Conservation (phyloP, 2,113 vertebrate species). For the Chamaea fasciata region DNA sequence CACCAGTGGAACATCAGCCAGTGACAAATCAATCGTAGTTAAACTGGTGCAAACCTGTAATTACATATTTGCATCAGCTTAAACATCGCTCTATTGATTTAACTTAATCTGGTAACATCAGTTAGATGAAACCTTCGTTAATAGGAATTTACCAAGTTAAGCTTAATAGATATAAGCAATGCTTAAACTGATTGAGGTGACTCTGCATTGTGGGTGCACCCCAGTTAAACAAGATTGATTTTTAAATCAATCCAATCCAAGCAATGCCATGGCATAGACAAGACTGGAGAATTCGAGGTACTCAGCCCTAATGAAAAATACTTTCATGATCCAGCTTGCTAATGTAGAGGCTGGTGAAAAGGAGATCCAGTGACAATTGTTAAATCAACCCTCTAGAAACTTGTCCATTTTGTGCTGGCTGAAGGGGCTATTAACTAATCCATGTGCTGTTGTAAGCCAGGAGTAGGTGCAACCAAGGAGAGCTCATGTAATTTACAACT, state of each 20-base stretch:
- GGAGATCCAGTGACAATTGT: background rate
- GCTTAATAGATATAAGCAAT: slow-evolving; percentile 6
- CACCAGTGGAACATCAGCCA: background rate
- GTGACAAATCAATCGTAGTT: slow-evolving; percentile 24
- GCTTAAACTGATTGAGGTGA: slow-evolving; percentile 5
- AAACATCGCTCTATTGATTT: background rate
- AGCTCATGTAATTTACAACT: background rate
- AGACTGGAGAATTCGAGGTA: background rate
- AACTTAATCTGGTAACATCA: slow-evolving; percentile 10
- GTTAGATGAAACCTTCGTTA: slow-evolving; percentile 44
- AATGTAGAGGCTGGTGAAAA: background rate
- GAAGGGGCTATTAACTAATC: background rate
- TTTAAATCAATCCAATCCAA: background rate
- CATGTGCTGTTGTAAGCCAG: background rate
- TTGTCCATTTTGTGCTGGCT: background rate
- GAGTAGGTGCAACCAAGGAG: background rate
- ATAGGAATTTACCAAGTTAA: slow-evolving; percentile 22
- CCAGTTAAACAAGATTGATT: background rate
- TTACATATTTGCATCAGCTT: slow-evolving; percentile 30
- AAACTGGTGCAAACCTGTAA: slow-evolving; percentile 28
- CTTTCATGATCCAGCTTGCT: background rate
- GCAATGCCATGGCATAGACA: background rate
- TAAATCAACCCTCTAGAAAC: background rate
- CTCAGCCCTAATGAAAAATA: background rate
- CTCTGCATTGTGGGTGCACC: background rate